These are phyloP conservation scores for Daboia siamensis DNA, from an alignment of 2,113 vertebrate species.

Conservation along the genomic window DNA sequence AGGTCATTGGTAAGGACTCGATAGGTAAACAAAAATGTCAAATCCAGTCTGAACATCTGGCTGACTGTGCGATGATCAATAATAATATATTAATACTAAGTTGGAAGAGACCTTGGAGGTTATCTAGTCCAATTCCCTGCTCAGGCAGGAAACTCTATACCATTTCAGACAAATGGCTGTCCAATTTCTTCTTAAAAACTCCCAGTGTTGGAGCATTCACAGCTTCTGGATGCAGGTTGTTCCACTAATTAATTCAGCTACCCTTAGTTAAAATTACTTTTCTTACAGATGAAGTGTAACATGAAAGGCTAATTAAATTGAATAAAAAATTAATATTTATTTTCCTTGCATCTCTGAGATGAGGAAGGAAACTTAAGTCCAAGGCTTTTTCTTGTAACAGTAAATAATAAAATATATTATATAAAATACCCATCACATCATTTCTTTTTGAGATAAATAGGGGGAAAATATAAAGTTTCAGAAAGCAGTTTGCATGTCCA, in stretches of 20 bases:
- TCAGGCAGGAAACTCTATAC: too few species aligned
- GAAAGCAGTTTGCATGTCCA: slow-evolving; percentile 48
- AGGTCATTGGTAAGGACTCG: too few species aligned
- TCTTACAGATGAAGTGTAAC: neutral
- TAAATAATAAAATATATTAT: neutral
- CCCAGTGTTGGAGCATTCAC: too few species aligned
- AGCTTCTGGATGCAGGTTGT: too few species aligned
- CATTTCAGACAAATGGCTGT: too few species aligned
- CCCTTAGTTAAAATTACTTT: neutral
- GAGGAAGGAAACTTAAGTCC: neutral
- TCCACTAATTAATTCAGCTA: neutral
- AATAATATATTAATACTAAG: too few species aligned
- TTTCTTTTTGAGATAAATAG: neutral
- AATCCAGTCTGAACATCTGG: too few species aligned
- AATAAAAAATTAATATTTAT: neutral
- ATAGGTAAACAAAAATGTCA: too few species aligned
- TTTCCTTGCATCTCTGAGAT: neutral
- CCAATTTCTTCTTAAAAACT: too few species aligned
- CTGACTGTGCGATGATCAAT: too few species aligned
- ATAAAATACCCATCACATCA: neutral
- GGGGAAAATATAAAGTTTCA: neutral
- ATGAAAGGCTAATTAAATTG: neutral
- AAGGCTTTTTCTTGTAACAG: slow-evolving; percentile 18
- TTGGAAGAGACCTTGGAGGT: too few species aligned
- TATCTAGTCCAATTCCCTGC: too few species aligned